phyloP scores from a whole-genome alignment of 2,797 vertebrate genomes.

The Poeciliopsis presidionis region DNA sequence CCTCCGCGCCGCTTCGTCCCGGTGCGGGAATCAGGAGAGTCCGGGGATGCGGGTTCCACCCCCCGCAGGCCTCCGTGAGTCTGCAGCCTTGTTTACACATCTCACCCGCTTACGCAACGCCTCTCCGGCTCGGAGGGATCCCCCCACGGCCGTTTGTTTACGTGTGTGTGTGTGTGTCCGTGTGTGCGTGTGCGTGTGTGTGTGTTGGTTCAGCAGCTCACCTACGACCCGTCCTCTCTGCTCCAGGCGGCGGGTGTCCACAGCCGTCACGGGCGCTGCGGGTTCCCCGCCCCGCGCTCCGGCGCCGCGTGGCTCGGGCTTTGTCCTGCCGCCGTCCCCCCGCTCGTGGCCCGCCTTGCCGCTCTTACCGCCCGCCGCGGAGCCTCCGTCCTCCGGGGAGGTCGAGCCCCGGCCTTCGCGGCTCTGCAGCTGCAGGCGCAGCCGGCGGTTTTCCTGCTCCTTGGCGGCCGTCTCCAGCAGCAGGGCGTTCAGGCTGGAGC shows the following conservation, averaged over 20 bases:
- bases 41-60: neutral
- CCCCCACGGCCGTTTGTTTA: neutral
- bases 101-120: slow-evolving; percentile 49
- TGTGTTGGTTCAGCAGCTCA: slow-evolving; percentile 52
- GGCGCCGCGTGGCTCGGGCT: slow-evolving; percentile 60
- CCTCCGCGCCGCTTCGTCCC: slow-evolving; percentile 12
- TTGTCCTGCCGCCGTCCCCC: slow-evolving; percentile 59
- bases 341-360: slow-evolving; percentile 42
- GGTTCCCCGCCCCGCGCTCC: slow-evolving; percentile 52
- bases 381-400: slow-evolving; percentile 20
- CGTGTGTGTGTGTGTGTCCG: neutral
- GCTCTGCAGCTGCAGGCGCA: slow-evolving; percentile 69
- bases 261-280: slow-evolving; percentile 35
- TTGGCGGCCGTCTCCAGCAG: slow-evolving; percentile 80
- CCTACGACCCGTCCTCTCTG: slow-evolving; percentile 80
- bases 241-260: slow-evolving; percentile 76
- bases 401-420: slow-evolving; percentile 46
- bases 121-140: slow-evolving; percentile 8
- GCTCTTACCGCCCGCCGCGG: slow-evolving; percentile 29
- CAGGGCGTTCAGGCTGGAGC: slow-evolving; percentile 79
- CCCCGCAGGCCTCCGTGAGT: slow-evolving; percentile 34
- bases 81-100: slow-evolving; percentile 16
- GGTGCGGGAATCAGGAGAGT: neutral
- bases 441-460: slow-evolving; percentile 81
- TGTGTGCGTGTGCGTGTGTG: neutral